Percentiles rank a stretch among this genome's conserved stretches.
Conservation (phyloP, 2,888 invertebrate species). For the Macropis europaea region DNA sequence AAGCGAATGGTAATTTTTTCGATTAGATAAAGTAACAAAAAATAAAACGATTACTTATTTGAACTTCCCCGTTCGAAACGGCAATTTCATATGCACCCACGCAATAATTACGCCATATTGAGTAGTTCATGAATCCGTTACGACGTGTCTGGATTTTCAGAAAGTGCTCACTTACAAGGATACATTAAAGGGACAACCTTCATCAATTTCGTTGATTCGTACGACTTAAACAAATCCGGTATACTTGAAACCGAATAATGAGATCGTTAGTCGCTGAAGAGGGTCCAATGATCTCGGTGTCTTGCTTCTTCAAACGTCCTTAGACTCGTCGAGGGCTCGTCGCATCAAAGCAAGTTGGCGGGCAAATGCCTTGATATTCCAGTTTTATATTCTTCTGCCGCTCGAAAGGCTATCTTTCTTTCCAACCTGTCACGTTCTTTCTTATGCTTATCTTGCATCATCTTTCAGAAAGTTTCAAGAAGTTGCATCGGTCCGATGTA, state of each 20-base stretch:
- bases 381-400: slow-evolving; percentile 44
- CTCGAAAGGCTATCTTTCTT: slow-evolving; percentile 1
- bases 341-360: slow-evolving; percentile 10
- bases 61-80: too few relatives aligned
- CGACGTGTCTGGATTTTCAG: not conserved
- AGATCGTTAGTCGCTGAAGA: slow-evolving; percentile 32
- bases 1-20: too few relatives aligned
- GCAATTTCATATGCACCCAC: too few relatives aligned
- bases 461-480: slow-evolving; percentile 59
- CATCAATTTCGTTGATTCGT: slow-evolving; percentile 6
- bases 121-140: not conserved
- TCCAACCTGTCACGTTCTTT: slow-evolving; percentile 33
- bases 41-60: too few relatives aligned
- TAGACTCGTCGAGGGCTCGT: slow-evolving; percentile 1
- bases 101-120: not conserved
- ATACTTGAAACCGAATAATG: slow-evolving; percentile 18
- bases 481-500: slow-evolving; percentile 72
- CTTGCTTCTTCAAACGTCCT: slow-evolving; percentile 10
- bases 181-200: not conserved
- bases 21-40: too few relatives aligned
- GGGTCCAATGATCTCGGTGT: slow-evolving; percentile 5
- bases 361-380: slow-evolving; percentile 35
- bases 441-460: slow-evolving; percentile 36
- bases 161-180: too few relatives aligned
- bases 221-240: slow-evolving; percentile 10